Evolutionary conservation across 2,888 invertebrate species (phyloP), one percentile per base, ranked within the genome.

Genomic region (Zaprionus obscuricornis): DNA sequence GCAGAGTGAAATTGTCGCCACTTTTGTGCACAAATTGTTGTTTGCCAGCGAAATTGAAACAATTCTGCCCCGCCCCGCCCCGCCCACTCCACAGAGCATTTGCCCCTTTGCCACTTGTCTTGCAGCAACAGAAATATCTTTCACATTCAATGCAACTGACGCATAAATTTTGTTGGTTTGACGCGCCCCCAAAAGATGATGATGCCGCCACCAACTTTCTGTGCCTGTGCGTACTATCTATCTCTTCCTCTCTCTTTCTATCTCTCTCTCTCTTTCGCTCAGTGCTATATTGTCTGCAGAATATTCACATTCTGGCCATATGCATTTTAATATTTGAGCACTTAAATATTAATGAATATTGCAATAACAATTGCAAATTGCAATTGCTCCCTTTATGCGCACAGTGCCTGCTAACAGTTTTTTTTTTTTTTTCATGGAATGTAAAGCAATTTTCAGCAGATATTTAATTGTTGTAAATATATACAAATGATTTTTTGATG

Each of bases 1-100:
- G 17, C 34, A 33, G 33, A 70, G n/a, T n/a, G n/a, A 49, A 64
- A 75, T 84, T 81, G 79, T 81, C 81, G 73, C 76, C 72, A 64
- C 69, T 83, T 69, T 68, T 65, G 51, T 27, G 45, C 17, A 24
- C 59, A 65, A 81, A 68, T 81, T 82, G 68, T 73, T 73, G 72
- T 79, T 81, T 81, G 74, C 49, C 62, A 43, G 59, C 60, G 66
- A 67, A 79, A 74, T 78, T 75, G 73, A 70, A 75, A 79, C 79
- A 78, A 71, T 77, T 74, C 42, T 54, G 43, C 26, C 43, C 63
- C 63, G 64, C 11, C 64, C 50, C 24, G 47, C 10, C 37, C 10
- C 18, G 1, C 8, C 10, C 5, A 2, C 27, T 27, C 3, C 13
- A n/a, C n/a, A n/a, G n/a, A n/a, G n/a, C n/a, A n/a, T n/a, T n/a